Evolutionary conservation across 1,140 invertebrate genomes (phyloP), one percentile per base, ranked within the genome.

Genomic region (Ruditapes philippinarum): DNA sequence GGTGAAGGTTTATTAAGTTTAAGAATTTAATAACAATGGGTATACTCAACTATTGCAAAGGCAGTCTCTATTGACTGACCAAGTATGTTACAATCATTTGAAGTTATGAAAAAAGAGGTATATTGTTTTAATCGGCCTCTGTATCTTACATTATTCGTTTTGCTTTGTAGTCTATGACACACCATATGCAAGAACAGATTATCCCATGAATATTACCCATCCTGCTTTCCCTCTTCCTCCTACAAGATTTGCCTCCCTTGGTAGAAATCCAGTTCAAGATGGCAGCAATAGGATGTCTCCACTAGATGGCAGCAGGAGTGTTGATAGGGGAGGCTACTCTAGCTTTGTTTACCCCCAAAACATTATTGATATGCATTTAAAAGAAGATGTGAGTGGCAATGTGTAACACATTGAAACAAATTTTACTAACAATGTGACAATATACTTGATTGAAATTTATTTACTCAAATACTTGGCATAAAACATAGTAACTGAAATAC

Each of bases 371-470:
- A 31, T 86, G 49, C 83, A 62, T 22, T 31, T 86, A 22, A 86
- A 51, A 65, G 84, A 86, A 78, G 84, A 86, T 86, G 84, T 86
- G 57, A 86, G 84, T 86, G 62, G 25, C 65, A 57, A n/a, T n/a
- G n/a, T n/a, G n/a, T n/a, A n/a, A n/a, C n/a, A n/a, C n/a, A n/a
- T n/a, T n/a, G n/a, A n/a, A 49, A 49, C 9, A 49, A 49, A 19
- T 49, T 49, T 49, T 19, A 49, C 9, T 11, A n/a, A n/a, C n/a
- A n/a, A 7, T 49, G 45, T 49, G 17, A 11, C 17, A 17, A 11
- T 17, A 49, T 17, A 49, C 45, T 49, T 7, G 7, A 49, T 49
- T 49, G 45, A 49, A 49, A 17, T 11, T 49, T 49, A 11, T 7
- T 49, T 49, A 49, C 7, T 11, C 7, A 49, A 49, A 49, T 49